A percentile compares a stretch with the other conserved stretches of the same genome.
These are phyloP conservation scores for Tachysurus vachellii DNA, from an alignment of 2,113 vertebrate species.

Conservation along the genomic window DNA sequence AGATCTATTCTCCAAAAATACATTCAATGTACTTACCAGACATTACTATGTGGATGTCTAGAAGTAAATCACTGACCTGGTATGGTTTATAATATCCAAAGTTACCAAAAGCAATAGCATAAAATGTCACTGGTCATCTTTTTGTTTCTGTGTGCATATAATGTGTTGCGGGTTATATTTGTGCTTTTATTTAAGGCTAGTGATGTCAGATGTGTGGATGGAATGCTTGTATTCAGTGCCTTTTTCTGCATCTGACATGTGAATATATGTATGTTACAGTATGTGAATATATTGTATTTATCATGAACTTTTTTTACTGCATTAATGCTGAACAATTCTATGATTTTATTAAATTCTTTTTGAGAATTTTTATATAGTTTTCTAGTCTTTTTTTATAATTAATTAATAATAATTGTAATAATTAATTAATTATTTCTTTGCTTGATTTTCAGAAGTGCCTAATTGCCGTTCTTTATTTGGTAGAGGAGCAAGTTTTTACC, in stretches of 20 bases:
- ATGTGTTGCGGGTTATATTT: constrained; percentile 39
- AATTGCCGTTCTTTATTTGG: constrained; percentile 92
- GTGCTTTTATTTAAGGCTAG: constrained; percentile 40
- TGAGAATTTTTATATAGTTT: background rate
- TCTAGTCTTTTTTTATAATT: background rate
- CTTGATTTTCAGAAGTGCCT: constrained; percentile 88
- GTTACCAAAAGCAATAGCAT: background rate
- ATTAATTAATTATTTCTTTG: background rate
- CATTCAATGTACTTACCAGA: constrained; percentile 35
- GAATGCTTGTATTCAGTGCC: constrained; percentile 12
- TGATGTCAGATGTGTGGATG: constrained; percentile 34
- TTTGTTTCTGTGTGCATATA: constrained; percentile 51
- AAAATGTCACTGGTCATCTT: constrained; percentile 21
- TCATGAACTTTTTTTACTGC: background rate
- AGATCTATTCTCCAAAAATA: constrained; percentile 80
- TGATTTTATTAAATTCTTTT: background rate
- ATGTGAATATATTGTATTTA: background rate
- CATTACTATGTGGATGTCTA: constrained; percentile 34
- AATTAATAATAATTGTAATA: background rate
- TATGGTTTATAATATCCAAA: background rate
- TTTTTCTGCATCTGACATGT: background rate
- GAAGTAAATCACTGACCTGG: background rate
- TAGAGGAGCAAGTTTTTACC: constrained; percentile 83
- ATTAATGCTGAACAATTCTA: background rate
- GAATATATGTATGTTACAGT: too few relatives aligned